These are phyloP conservation scores for Lepidochrysops patricia DNA, from an alignment of 2,888 invertebrate genomes.

Conservation along the genomic window DNA sequence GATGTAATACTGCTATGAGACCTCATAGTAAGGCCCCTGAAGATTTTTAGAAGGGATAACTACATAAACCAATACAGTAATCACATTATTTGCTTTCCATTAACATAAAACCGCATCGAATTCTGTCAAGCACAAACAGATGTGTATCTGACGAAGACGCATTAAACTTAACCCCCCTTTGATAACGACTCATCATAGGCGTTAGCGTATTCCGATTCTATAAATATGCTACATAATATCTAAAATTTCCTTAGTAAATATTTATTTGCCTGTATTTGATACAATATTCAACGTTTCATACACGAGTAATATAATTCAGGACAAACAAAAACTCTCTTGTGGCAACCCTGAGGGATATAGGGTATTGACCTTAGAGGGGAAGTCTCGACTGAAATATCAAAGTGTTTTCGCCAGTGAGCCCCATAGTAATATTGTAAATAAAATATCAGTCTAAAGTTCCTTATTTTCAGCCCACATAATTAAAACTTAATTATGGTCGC, in stretches of 20 bases:
- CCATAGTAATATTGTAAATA: conserved; percentile 1
- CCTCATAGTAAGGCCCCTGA: too few relatives aligned
- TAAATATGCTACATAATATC: too few relatives aligned
- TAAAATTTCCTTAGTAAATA: not conserved
- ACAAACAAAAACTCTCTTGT: not conserved
- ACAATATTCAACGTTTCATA: not conserved
- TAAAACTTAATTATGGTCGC: not conserved
- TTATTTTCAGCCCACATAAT: not conserved
- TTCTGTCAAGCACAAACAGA: too few relatives aligned
- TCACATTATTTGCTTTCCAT: too few relatives aligned
- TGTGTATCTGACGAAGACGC: too few relatives aligned
- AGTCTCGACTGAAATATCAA: not conserved
- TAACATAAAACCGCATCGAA: too few relatives aligned
- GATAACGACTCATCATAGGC: too few relatives aligned
- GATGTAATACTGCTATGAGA: too few relatives aligned
- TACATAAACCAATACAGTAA: too few relatives aligned
- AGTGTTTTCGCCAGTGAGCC: conserved; percentile 4
- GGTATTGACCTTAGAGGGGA: conserved; percentile 2
- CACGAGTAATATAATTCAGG: not conserved
- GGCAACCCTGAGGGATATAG: conserved; percentile 1
- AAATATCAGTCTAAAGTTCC: not conserved
- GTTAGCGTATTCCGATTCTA: not conserved
- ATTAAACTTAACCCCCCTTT: too few relatives aligned
- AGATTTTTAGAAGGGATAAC: too few relatives aligned
- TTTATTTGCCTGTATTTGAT: not conserved